Evolutionary conservation across 1,140 invertebrate species (phyloP), one percentile per base, ranked within the genome.

Genomic region (Orchestia grillus): DNA sequence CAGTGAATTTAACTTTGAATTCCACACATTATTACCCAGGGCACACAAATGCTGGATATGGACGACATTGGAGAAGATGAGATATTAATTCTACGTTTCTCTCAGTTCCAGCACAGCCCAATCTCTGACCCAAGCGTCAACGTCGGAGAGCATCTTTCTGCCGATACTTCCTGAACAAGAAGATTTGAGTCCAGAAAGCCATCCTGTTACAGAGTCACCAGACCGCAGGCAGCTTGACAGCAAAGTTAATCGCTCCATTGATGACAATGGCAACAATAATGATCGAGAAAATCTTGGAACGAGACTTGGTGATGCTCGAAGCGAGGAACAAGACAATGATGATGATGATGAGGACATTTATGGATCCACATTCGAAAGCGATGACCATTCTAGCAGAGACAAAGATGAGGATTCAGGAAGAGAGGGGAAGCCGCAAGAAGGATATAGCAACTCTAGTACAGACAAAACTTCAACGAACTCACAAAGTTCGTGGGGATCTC

Each of bases 361-460:
- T n/a, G 92, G 44, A 8, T 94, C 92, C 36, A 44, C 92, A n/a
- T 94, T 94, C 44, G 92, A 94, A 47, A 94, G 92, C 40, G 92
- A 94, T 47, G 92, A 94, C 19, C 4, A 90, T 16, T 90, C 43
- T 0, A 90, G 43, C 36, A 87, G 36, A 42, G 23, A 15, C 88
- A 41, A 90, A 16, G 88, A 42, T 36, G 11, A 19, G 11, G 11
- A 77, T 36, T 77, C 62, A 15, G 62, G 1, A 36, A 77, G 11
- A 77, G 62, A 77, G 62, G 36, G 28, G 62, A 77, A 77, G 28
- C 11, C 11, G 62, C 62, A 77, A 77, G 62, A 8, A 36, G 62
- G 28, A 77, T 77, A 8, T 77, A 19, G 1, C 62, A 77, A 15
- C 62, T 3, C 28, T 77, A 19, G 47, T 53, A 53, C 47, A 6